Percentiles rank a stretch among this genome's conserved stretches.
Conservation (phyloP, 2,797 vertebrate genomes). For the Hozukius guyotensis region DNA sequence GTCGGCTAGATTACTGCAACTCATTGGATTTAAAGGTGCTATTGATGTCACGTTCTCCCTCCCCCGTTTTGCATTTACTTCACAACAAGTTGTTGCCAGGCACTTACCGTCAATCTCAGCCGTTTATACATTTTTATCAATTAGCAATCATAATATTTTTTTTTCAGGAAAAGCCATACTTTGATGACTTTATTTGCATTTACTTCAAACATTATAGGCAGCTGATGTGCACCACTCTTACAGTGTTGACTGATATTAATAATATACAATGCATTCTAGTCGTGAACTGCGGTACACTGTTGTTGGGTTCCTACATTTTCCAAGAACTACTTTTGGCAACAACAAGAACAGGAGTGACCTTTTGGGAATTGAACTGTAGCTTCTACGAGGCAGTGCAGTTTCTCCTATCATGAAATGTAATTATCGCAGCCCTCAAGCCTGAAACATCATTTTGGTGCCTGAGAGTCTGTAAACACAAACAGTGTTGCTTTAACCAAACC, state of each 20-base stretch:
- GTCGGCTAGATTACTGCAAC: not conserved
- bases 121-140: too few species aligned
- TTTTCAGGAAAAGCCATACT: too few species aligned
- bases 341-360: not conserved
- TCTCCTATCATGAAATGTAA: conserved; percentile 4
- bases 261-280: not conserved
- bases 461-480: not conserved
- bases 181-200: not conserved
- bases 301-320: not conserved
- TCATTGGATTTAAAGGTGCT: not conserved
- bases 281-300: not conserved
- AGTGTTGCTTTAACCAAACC: not conserved
- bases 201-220: not conserved
- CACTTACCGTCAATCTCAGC: accelerated
- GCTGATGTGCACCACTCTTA: not conserved
- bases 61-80: not conserved
- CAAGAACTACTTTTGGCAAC: not conserved
- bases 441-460: not conserved
- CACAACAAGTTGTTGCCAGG: too few species aligned
- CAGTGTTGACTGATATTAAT: not conserved
- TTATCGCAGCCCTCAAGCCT: not conserved
- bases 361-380: not conserved
- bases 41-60: too few species aligned
- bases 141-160: too few species aligned
- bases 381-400: not conserved